Base-by-base conservation (phyloP, 2,888 invertebrate genomes). In the Brachyopa scutellaris region DNA sequence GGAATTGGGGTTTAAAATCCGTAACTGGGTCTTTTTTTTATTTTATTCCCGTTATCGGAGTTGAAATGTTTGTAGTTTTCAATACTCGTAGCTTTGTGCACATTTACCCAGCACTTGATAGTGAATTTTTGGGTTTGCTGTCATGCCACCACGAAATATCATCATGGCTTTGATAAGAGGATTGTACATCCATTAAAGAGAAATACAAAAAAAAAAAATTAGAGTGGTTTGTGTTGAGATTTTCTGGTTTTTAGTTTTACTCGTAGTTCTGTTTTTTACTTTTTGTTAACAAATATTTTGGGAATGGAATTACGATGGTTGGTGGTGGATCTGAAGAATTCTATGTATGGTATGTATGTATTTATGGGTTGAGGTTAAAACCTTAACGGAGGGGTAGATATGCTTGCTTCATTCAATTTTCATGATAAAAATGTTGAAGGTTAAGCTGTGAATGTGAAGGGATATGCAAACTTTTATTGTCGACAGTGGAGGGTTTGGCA, bases 81-180 rank as follows among this genome's bases (percentile, higher is more conserved):
- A 47, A 33, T n/a, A n/a, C n/a, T n/a, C n/a, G n/a, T n/a, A 21
- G 66, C 40, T 42, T 49, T 57, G 45, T 74, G 64, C 51, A 64
- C 38, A 69, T 45, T 26, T 11, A 40, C n/a, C 17, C 49, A 36
- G 23, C 49, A 69, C 36, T 59, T 42, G 19, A 45, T 67, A 53
- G 55, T 11, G 74, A 69, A 62, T 64, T 76, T 64, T 53, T n/a
- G n/a, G 45, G 70, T 51, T 53, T 67, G 57, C 69, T 74, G 74
- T 80, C 76, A 70, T 76, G 51, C 64, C 76, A 70, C 70, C 76
- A 69, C 80, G 70, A 70, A 82, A 82, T 64, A 59, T 70, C 76
- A 70, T 76, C 76, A 82, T 64, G 76, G 64, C 76, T 64, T 76
- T 66, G 76, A 64, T 70, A 82, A 82, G 76, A 82, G 80, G 80